Evolutionary conservation across 2,888 invertebrate species (phyloP), one percentile per base, ranked within the genome.

Genomic region (Drosophila anomelani): DNA sequence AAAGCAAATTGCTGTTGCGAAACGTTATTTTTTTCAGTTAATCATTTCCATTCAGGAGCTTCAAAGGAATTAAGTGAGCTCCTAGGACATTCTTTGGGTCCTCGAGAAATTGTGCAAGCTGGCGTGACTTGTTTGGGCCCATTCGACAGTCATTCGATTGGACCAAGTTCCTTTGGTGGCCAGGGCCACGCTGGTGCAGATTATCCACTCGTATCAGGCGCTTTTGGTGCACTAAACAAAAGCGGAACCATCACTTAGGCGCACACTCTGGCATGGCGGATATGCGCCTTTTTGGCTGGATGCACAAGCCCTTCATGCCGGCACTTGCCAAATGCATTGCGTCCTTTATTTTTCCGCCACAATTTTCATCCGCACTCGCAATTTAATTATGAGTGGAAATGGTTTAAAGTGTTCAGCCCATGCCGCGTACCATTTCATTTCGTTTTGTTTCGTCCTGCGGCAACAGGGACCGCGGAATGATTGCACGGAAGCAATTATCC

Each of bases 351-450:
- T 61, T 53, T 53, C 51, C 41, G 61, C 51, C 44, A 39, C 62
- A 70, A 60, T 53, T 58, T 67, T 51, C 62, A 58, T 47, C 59
- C 56, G 69, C 67, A 70, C 77, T 83, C 54, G 38, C 57, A 81
- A 72, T 81, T 76, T 53, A 76, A 85, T 87, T 76, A 85, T 32
- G 58, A 43, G 59, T 62, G 69, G 44, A 76, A 73, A 86, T 72
- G 72, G 76, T 44, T 77, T 73, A 57, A 75, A 71, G 47, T 49
- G 53, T 54, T 60, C 72, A 26, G 38, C 34, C n/a, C 6, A 9
- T 5, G 51, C 23, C 23, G 51, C 34, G 5, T 9, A 20, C 15
- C 34, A 51, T 34, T 47, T 29, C 34, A 51, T 34, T 29, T 29
- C 10, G 47, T n/a, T 41, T 20, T 20, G 26, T 36, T 36, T 47